phyloP scores from a whole-genome alignment of 2,888 invertebrate species.

The Nephrotoma guestfalica region DNA sequence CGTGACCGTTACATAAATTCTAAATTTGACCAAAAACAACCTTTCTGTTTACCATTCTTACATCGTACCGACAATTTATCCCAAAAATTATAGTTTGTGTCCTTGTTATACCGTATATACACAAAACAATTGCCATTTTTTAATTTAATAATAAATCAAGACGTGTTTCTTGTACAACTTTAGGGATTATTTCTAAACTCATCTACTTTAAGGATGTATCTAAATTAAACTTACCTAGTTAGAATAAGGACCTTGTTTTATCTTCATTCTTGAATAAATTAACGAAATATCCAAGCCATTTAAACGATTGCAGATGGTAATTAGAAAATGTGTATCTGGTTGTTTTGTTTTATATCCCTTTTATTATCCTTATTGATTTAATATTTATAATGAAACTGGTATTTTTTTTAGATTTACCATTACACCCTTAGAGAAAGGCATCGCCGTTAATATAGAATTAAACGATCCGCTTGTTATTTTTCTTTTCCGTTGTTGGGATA shows the following conservation, averaged over 20 bases:
- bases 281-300: background rate
- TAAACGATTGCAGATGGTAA: background rate
- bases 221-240: background rate
- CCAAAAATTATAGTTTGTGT: background rate
- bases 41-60: background rate
- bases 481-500: background rate
- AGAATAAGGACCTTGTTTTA: background rate
- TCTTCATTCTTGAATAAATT: background rate
- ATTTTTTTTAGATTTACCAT: background rate
- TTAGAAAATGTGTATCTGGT: background rate
- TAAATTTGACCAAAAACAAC: background rate
- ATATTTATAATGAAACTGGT: background rate
- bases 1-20: background rate
- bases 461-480: background rate
- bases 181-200: background rate
- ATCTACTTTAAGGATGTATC: background rate
- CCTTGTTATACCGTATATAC: background rate
- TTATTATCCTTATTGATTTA: background rate
- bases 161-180: background rate
- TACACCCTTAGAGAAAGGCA: background rate
- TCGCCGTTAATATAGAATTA: background rate
- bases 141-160: background rate
- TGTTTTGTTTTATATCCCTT: background rate
- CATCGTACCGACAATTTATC: background rate
- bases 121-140: background rate